phyloP scores from a whole-genome alignment of 2,888 invertebrate genomes.

The Bombylius major region DNA sequence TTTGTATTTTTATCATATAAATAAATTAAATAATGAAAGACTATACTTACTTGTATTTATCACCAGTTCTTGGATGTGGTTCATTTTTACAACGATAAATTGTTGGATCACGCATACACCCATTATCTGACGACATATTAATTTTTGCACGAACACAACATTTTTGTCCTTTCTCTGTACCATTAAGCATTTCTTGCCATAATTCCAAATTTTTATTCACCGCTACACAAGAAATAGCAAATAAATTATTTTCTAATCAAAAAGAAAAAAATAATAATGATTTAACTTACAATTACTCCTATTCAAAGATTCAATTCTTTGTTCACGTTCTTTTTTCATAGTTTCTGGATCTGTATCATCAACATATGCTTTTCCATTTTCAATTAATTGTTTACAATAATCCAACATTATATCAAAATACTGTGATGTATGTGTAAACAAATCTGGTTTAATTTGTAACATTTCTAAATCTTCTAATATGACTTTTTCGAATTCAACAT shows the following conservation, averaged over 20 bases:
- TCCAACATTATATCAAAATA: constrained; percentile 87
- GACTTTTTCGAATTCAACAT: constrained; percentile 91
- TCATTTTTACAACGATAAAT: constrained; percentile 97
- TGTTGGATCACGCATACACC: constrained; percentile 95
- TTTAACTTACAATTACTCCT: constrained; percentile 62
- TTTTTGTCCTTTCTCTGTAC: constrained; percentile 61
- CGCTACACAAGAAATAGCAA: constrained; percentile 39
- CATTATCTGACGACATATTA: constrained; percentile 91
- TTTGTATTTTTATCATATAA: background rate
- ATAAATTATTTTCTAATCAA: no score
- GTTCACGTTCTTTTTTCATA: constrained; percentile 93
- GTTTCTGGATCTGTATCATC: constrained; percentile 90
- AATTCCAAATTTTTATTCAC: constrained; percentile 71
- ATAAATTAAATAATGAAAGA: background rate
- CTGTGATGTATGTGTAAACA: constrained; percentile 90
- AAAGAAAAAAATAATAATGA: no score
- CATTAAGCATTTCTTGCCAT: constrained; percentile 93
- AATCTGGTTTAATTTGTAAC: constrained; percentile 83
- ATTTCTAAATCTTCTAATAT: constrained; percentile 88
- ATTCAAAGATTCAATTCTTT: constrained; percentile 71
- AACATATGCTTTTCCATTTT: constrained; percentile 84
- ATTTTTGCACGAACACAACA: constrained; percentile 96
- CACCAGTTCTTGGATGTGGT: constrained; percentile 84
- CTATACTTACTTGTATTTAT: constrained; percentile 79
- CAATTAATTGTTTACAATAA: constrained; percentile 77